These are phyloP conservation scores for Xiphophorus couchianus DNA, from an alignment of 2,113 vertebrate genomes.

Conservation along the genomic window DNA sequence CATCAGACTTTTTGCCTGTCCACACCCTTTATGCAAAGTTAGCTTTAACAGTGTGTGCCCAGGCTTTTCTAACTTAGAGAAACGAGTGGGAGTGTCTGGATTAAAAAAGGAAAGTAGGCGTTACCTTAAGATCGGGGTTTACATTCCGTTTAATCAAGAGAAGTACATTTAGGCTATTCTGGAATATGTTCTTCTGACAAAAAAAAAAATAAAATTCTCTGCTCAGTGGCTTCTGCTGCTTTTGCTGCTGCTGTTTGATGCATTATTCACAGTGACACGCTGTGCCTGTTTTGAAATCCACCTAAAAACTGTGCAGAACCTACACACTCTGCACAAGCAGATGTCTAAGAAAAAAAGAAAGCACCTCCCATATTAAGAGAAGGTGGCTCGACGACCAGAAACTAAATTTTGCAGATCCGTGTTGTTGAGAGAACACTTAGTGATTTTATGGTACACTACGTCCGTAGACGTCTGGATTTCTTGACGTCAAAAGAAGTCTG, in stretches of 20 bases:
- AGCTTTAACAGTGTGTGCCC: no score
- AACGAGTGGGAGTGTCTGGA: no score
- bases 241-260: neutral
- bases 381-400: constrained; percentile 5
- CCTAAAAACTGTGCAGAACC: constrained; percentile 12
- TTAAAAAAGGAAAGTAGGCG: neutral
- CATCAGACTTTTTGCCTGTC: no score
- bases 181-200: neutral
- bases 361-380: constrained; percentile 2
- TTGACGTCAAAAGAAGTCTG: constrained; percentile 76
- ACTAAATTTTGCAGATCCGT: constrained; percentile 34
- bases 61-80: no score
- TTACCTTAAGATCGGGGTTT: neutral
- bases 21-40: no score
- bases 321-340: neutral
- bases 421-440: constrained; percentile 45
- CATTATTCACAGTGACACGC: constrained; percentile 31
- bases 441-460: constrained; percentile 65
- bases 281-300: constrained; percentile 11
- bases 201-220: neutral
- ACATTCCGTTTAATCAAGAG: neutral
- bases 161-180: neutral
- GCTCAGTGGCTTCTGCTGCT: neutral
- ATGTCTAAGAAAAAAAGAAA: neutral
- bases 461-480: constrained; percentile 63